Evolutionary conservation across 1,140 invertebrate genomes (phyloP).

Genomic region (Magallana ariakensis): DNA sequence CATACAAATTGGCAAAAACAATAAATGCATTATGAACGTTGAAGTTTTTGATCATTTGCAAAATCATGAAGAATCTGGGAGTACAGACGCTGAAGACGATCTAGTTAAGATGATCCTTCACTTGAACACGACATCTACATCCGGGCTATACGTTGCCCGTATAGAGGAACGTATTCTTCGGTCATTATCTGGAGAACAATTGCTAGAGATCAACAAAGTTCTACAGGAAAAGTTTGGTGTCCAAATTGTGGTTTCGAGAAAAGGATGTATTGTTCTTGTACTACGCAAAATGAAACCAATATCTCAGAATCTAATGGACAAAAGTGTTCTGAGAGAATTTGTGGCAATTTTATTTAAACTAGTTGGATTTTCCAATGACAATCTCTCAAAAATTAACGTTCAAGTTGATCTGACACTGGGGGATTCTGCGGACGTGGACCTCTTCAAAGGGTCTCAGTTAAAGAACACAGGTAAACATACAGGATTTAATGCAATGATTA

Average conservation of each 20-base stretch:
- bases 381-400: not conserved
- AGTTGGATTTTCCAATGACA: not conserved
- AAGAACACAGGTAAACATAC: too few species aligned
- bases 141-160: not conserved
- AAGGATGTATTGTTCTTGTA: slow-evolving; percentile 7
- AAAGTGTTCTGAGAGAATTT: not conserved
- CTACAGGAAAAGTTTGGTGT: slow-evolving; percentile 17
- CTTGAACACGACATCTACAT: not conserved
- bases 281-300: not conserved
- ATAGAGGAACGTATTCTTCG: not conserved
- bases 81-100: not conserved
- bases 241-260: not conserved
- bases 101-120: slow-evolving; percentile 13
- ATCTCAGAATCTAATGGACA: not conserved
- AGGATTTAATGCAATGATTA: too few species aligned
- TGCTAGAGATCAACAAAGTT: not conserved
- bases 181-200: not conserved
- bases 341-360: not conserved
- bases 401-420: not conserved
- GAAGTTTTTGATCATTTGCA: slow-evolving; percentile 5
- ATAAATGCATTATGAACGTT: not conserved
- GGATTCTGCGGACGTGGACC: not conserved
- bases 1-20: not conserved
- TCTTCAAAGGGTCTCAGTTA: too few species aligned
- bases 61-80: not conserved